Conservation (phyloP, 2,113 vertebrate species). For the Trematomus loennbergii region DNA sequence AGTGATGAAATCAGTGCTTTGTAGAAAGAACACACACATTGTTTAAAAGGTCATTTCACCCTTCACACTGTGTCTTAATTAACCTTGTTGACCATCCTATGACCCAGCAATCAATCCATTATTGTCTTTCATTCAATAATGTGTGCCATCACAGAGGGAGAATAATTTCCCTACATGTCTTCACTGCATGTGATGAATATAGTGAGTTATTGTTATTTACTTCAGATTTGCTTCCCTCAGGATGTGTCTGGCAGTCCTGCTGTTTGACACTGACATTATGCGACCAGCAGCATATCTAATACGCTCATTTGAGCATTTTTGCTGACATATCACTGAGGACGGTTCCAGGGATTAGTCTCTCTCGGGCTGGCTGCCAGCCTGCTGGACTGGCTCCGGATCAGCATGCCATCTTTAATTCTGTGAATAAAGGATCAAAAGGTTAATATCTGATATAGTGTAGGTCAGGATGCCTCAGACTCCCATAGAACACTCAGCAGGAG, state of each 20-base stretch:
- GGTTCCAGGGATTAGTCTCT: conserved; percentile 32
- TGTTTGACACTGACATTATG: conserved; percentile 9
- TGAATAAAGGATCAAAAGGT: conserved; percentile 32
- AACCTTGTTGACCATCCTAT: too few species aligned
- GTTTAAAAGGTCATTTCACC: too few species aligned
- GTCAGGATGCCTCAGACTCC: background rate
- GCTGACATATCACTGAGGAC: conserved; percentile 16
- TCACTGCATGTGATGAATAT: background rate
- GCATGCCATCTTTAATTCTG: conserved; percentile 16
- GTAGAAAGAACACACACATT: too few species aligned
- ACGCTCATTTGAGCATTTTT: conserved; percentile 14
- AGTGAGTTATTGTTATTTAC: background rate
- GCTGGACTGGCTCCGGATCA: conserved; percentile 37
- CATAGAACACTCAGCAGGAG: background rate
- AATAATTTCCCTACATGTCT: background rate
- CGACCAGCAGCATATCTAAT: conserved; percentile 2
- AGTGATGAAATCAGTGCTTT: too few species aligned
- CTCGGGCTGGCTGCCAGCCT: conserved; percentile 18
- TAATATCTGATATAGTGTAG: conserved; percentile 12
- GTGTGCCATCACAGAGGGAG: too few species aligned
- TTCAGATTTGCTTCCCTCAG: background rate
- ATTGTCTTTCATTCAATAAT: background rate
- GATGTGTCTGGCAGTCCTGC: background rate
- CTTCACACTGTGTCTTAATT: too few species aligned
- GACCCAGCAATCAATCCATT: too few species aligned